A percentile compares a stretch with the other conserved stretches of the same genome.
These are phyloP conservation scores for Brachirus orientalis DNA, from an alignment of 2,113 vertebrate species.

Conservation along the genomic window DNA sequence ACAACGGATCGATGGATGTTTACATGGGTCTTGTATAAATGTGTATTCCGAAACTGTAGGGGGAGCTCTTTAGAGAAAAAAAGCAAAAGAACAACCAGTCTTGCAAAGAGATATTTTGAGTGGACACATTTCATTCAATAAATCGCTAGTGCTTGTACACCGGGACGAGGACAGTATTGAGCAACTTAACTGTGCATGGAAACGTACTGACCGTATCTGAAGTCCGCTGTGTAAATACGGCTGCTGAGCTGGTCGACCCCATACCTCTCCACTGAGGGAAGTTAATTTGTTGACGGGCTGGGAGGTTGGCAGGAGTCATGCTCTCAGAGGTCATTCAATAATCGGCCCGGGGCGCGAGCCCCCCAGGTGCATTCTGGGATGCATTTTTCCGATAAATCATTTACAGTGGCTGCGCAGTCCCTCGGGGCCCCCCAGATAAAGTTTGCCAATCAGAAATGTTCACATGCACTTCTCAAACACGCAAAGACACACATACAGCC, in stretches of 20 bases:
- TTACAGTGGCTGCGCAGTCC: conserved; percentile 76
- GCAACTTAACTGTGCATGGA: no score
- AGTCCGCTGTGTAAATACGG: no score
- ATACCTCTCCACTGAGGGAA: conserved; percentile 55
- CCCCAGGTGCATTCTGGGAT: conserved; percentile 80
- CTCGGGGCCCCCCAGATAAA: conserved; percentile 77
- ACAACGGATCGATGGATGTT: no score
- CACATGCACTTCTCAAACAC: conserved; percentile 37
- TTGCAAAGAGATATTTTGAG: no score
- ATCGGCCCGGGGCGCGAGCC: conserved; percentile 74
- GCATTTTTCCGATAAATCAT: conserved; percentile 83
- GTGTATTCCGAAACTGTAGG: no score
- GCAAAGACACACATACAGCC: conserved; percentile 16
- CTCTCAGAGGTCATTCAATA: conserved; percentile 84
- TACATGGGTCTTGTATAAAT: no score
- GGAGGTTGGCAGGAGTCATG: conserved; percentile 69
- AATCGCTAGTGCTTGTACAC: no score
- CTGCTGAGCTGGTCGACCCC: conserved; percentile 32
- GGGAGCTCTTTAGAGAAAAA: no score
- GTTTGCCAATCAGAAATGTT: conserved; percentile 81
- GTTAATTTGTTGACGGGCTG: conserved; percentile 69
- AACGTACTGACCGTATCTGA: no score
- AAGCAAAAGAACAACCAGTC: no score
- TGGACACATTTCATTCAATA: no score
- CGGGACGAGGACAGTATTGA: no score